Percentiles rank a stretch among this genome's conserved stretches.
Evolutionary conservation across 1,140 invertebrate species (phyloP).

Genomic region (Drosophila trapezifrons): DNA sequence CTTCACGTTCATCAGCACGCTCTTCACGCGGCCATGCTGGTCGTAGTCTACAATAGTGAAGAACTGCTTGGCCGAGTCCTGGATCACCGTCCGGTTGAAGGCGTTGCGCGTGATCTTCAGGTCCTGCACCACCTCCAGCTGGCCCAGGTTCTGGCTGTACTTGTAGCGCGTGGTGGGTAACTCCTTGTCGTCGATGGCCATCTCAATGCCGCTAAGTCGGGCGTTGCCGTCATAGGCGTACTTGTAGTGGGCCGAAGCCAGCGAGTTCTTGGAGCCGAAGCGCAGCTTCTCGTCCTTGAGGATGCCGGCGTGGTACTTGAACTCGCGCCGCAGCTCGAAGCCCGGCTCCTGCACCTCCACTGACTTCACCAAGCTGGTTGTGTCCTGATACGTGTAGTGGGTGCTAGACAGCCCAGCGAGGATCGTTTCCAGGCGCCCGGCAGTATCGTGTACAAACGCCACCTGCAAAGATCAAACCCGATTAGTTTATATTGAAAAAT

Average conservation of each 20-base stretch:
- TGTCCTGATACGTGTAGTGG: constrained; percentile 94
- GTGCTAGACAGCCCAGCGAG: constrained; percentile 95
- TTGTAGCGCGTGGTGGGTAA: constrained; percentile 89
- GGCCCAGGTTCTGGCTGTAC: constrained; percentile 94
- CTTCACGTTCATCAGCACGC: constrained; percentile 92
- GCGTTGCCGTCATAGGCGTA: constrained; percentile 96
- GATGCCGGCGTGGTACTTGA: constrained; percentile 95
- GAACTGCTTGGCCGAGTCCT: constrained; percentile 94
- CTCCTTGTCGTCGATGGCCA: constrained; percentile 93
- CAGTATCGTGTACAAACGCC: constrained; percentile 93
- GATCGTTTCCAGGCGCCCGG: constrained; percentile 92
- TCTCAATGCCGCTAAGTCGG: constrained; percentile 92
- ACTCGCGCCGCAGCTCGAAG: constrained; percentile 94
- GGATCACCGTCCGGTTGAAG: constrained; percentile 94
- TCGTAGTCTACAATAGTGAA: constrained; percentile 94
- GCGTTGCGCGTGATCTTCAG: constrained; percentile 92
- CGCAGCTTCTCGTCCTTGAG: constrained; percentile 94
- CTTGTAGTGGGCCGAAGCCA: constrained; percentile 94
- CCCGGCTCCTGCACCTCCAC: constrained; percentile 93
- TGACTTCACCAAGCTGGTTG: constrained; percentile 92
- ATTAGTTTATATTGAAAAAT: not conserved
- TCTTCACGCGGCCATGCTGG: constrained; percentile 91
- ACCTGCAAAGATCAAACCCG: constrained; percentile 83
- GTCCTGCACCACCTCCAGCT: constrained; percentile 93
- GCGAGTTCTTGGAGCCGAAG: constrained; percentile 92